These are phyloP conservation scores for Priocnemis perturbator DNA, from an alignment of 2,888 invertebrate species.

Conservation along the genomic window DNA sequence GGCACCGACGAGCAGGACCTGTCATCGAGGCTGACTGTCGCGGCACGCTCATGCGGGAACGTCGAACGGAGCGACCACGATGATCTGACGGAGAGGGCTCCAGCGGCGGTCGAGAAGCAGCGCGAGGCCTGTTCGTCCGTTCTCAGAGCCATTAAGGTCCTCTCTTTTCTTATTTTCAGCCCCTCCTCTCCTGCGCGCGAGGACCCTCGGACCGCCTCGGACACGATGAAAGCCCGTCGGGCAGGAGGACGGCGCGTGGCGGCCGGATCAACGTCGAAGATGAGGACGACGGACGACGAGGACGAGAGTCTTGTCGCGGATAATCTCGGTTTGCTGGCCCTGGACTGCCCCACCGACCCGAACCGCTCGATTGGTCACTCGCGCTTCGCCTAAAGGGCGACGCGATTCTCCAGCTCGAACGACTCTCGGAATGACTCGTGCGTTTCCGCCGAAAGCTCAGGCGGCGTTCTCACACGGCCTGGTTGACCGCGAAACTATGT, in stretches of 20 bases:
- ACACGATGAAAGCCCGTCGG: too few species aligned
- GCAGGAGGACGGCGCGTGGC: too few species aligned
- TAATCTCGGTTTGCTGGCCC: too few species aligned
- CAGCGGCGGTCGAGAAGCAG: not conserved
- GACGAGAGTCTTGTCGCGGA: too few species aligned
- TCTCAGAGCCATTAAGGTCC: slow-evolving; percentile 68
- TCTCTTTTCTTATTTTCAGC: slow-evolving; percentile 16
- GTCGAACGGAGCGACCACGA: slow-evolving; percentile 27
- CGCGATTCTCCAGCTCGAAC: slow-evolving; percentile 43
- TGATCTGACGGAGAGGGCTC: slow-evolving; percentile 14
- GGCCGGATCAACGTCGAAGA: too few species aligned
- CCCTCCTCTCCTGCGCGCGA: not conserved
- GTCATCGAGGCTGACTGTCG: slow-evolving; percentile 9
- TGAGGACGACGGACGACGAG: too few species aligned
- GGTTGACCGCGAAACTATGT: not conserved
- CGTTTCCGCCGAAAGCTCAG: slow-evolving; percentile 46
- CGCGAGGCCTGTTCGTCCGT: slow-evolving; percentile 28
- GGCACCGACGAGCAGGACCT: slow-evolving; percentile 20
- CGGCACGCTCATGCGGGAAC: not conserved
- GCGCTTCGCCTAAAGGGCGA: slow-evolving; percentile 55
- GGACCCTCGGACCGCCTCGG: too few species aligned
- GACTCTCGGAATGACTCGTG: slow-evolving; percentile 43
- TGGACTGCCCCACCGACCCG: slow-evolving; percentile 11
- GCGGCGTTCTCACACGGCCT: slow-evolving; percentile 37
- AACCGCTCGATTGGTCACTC: slow-evolving; percentile 60